A percentile compares a stretch with the other conserved stretches of the same genome.
phyloP scores from a whole-genome alignment of 2,888 invertebrate genomes.

The Imbricaverruca yamaguchii region DNA sequence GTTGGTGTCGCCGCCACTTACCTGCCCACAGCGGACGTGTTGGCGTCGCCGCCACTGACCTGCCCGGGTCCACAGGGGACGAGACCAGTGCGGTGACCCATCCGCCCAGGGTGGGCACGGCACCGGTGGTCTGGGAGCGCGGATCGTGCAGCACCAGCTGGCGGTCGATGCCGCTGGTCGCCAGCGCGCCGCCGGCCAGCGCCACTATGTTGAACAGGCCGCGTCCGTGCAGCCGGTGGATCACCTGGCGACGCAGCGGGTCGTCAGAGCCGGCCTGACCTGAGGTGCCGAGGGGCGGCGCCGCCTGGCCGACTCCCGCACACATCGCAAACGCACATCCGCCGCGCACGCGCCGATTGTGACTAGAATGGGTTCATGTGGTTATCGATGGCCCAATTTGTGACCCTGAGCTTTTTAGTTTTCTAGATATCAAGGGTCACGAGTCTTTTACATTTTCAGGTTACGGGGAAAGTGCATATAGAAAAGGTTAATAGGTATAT shows the following conservation, averaged over 20 bases:
- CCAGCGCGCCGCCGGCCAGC: slow-evolving; percentile 37
- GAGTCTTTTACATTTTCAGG: no score
- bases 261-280: no score
- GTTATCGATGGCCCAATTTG: no score
- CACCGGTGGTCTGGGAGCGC: slow-evolving; percentile 46
- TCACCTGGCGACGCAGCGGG: slow-evolving; percentile 20
- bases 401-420: no score
- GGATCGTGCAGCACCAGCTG: slow-evolving; percentile 3
- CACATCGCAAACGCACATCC: neutral
- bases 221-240: slow-evolving; percentile 46
- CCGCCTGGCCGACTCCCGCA: neutral
- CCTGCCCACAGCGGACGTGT: no score
- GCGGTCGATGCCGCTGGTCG: neutral
- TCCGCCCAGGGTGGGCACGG: slow-evolving; percentile 39
- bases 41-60: neutral
- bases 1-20: no score
- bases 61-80: neutral
- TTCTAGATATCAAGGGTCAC: no score
- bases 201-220: slow-evolving; percentile 56
- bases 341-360: neutral
- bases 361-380: neutral
- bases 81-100: neutral
- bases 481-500: no score
- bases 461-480: no score
- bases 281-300: no score